Percentiles rank a stretch among this genome's conserved stretches.
Conservation (phyloP, 2,888 invertebrate species). For the Dryobotodes eremita region DNA sequence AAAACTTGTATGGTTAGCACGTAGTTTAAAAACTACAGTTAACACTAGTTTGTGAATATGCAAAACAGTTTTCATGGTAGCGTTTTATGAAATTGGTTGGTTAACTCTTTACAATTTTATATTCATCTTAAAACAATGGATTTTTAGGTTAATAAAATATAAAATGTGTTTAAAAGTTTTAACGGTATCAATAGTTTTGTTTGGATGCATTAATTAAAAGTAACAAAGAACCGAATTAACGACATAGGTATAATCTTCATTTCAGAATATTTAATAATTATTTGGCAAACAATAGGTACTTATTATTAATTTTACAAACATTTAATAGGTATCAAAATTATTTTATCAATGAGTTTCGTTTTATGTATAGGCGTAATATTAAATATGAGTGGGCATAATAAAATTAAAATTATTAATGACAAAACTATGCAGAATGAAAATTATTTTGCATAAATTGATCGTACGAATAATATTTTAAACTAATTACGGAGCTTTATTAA, state of each 20-base stretch:
- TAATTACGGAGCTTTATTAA: background rate
- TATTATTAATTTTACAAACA: background rate
- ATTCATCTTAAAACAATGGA: background rate
- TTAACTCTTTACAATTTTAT: background rate
- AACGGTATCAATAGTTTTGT: background rate
- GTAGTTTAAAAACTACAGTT: slow-evolving; percentile 49
- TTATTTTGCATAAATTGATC: slow-evolving; percentile 9
- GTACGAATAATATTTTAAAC: slow-evolving; percentile 4
- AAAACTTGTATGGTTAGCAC: slow-evolving; percentile 32
- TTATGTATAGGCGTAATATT: background rate
- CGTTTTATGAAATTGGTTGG: slow-evolving; percentile 14
- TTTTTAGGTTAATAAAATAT: background rate
- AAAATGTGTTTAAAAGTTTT: too few relatives aligned
- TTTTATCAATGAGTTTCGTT: background rate
- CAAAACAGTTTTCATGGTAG: slow-evolving; percentile 28
- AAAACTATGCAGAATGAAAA: background rate
- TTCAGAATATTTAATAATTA: background rate
- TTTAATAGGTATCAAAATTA: background rate
- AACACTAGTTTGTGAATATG: slow-evolving; percentile 34
- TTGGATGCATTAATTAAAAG: background rate
- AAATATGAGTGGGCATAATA: background rate
- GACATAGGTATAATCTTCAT: background rate
- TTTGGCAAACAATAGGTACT: background rate
- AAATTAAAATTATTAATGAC: slow-evolving; percentile 20
- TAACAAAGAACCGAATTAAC: background rate